These are phyloP conservation scores for Lepus europaeus DNA, from an alignment of 2,113 vertebrate genomes.

Conservation along the genomic window DNA sequence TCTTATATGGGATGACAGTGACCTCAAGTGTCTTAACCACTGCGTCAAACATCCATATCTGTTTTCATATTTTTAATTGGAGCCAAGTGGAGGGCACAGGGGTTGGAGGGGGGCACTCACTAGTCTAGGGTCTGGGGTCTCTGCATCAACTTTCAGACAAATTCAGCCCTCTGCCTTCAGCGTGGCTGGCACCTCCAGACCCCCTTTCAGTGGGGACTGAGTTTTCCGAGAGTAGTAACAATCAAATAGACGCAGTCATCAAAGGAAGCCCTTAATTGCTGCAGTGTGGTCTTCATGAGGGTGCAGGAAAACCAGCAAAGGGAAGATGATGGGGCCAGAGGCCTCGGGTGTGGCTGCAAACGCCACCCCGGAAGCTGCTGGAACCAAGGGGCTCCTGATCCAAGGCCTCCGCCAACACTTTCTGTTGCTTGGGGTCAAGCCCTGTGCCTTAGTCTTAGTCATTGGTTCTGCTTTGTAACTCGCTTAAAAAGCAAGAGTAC, in stretches of 20 bases:
- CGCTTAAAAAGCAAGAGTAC: background rate
- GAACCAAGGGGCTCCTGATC: background rate
- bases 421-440: background rate
- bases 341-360: conserved; percentile 48
- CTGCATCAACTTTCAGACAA: background rate
- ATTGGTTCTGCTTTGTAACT: background rate
- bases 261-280: background rate
- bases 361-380: background rate
- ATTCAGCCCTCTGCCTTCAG: background rate
- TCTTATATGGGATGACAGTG: too few relatives aligned
- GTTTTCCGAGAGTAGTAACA: conserved; percentile 46
- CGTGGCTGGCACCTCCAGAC: background rate
- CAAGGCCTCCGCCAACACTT: background rate
- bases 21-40: too few relatives aligned
- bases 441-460: background rate
- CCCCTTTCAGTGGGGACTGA: background rate
- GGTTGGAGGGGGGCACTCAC: too few relatives aligned
- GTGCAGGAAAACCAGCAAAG: conserved; percentile 49
- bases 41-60: too few relatives aligned
- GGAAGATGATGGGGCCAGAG: conserved; percentile 29
- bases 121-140: background rate
- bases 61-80: background rate
- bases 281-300: conserved; percentile 7
- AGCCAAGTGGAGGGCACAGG: too few relatives aligned
- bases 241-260: background rate